phyloP scores from a whole-genome alignment of 1,140 invertebrate genomes.

The Metopolophium dirhodum region DNA sequence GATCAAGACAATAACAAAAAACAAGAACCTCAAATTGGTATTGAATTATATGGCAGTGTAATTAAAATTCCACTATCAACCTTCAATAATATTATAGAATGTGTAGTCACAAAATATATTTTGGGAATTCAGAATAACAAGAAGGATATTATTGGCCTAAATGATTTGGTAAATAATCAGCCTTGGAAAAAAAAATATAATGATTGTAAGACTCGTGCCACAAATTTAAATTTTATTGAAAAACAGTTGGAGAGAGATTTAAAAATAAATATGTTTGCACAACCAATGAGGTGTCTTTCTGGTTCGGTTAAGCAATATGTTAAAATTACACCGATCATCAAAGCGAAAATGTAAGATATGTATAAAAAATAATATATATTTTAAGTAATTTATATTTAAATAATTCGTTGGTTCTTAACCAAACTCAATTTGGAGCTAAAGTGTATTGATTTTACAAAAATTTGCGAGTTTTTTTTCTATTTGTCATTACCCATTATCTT shows the following conservation, averaged over 20 bases:
- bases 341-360: not conserved
- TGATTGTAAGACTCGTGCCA: accelerated
- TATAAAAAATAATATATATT: not conserved
- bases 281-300: not conserved
- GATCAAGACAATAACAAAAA: not conserved
- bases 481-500: no score
- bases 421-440: not conserved
- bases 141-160: not conserved
- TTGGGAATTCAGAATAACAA: accelerated
- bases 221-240: accelerated
- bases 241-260: not conserved
- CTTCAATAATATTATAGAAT: not conserved
- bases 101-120: not conserved
- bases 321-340: accelerated
- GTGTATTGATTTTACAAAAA: no score
- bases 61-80: not conserved
- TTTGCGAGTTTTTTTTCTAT: no score
- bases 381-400: no score
- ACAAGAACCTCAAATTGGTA: not conserved
- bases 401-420: no score
- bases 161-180: not conserved
- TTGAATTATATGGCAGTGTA: not conserved
- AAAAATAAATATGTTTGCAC: not conserved
- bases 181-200: not conserved
- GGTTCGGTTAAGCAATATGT: not conserved